These are phyloP conservation scores for Melanostoma mellinum DNA, from an alignment of 2,888 invertebrate species.

Conservation along the genomic window DNA sequence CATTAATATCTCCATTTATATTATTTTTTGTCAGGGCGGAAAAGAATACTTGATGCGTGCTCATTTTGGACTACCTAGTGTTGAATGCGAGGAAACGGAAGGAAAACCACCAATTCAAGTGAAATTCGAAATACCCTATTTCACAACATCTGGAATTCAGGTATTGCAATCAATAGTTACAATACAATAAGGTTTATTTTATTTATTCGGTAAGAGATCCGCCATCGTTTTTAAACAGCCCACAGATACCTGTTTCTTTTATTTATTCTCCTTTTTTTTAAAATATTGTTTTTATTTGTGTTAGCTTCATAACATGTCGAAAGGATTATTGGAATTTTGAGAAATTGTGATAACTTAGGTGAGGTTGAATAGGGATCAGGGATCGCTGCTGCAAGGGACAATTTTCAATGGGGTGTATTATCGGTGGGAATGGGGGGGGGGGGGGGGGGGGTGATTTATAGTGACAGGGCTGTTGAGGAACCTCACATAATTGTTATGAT, in stretches of 20 bases:
- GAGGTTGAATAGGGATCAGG: too few relatives aligned
- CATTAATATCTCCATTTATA: not conserved
- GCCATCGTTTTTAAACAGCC: too few relatives aligned
- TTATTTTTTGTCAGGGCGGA: constrained; percentile 86
- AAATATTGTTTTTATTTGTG: too few relatives aligned
- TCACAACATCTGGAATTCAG: constrained; percentile 99
- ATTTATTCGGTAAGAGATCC: not conserved
- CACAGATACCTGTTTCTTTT: not conserved
- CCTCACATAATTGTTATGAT: too few relatives aligned
- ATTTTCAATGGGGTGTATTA: too few relatives aligned
- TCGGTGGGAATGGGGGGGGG: too few relatives aligned
- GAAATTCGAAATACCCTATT: constrained; percentile 99
- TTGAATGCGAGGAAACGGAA: constrained; percentile 95
- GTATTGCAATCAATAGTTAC: constrained; percentile 82
- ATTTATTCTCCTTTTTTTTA: not conserved
- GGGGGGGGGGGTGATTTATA: too few relatives aligned
- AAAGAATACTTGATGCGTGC: constrained; percentile 99
- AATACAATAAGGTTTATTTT: not conserved
- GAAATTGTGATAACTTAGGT: too few relatives aligned
- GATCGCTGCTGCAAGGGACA: too few relatives aligned
- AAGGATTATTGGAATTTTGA: too few relatives aligned
- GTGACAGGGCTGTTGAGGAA: too few relatives aligned
- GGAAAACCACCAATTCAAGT: constrained; percentile 99
- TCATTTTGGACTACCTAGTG: constrained; percentile 98
- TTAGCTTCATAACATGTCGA: too few relatives aligned